Evolutionary conservation across 2,797 vertebrate genomes (phyloP), one percentile per base, ranked within the genome.

Genomic region (Hirundo rustica): DNA sequence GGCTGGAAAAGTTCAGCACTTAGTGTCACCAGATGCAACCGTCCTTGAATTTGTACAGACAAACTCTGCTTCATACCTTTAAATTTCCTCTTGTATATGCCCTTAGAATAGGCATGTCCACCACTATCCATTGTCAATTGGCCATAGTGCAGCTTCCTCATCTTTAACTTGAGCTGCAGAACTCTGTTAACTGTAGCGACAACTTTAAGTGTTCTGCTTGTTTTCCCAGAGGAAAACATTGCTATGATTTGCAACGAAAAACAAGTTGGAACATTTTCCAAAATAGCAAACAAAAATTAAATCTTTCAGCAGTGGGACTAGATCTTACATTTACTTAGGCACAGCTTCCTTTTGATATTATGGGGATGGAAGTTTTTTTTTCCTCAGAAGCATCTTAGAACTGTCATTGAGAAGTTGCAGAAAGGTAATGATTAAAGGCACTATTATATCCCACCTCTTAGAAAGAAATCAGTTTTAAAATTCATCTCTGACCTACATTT

Each of bases 221-320:
- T 75, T 93, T 97, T 95, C 74, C 75, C 79, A 94, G 88, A 97
- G 73, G 79, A 71, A 64, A 78, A 93, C 83, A 94, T 86, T 85
- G 92, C 89, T 92, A 67, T 21, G 23, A 95, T 95, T 95, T 96
- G 89, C 94, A 95, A 91, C 66, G 91, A 89, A 94, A 95, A 95
- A 22, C 82, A 96, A 94, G 96, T 97, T 96, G 93, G 91, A 96
- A 96, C 95, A 80, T 91, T 89, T 97, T 97, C 95, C 96, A 97
- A 96, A 97, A 91, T 16, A 97, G 93, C 79, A 96, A 96, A 96
- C 93, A 95, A 95, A 97, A 97, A 94, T 95, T 79, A 96, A 95
- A 96, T 96, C 96, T 98, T 96, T 96, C 96, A 96, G 94, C 88
- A 89, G 81, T 74, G 77, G 97, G 83, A 97, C 96, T 22, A 97